phyloP scores from a whole-genome alignment of 2,797 vertebrate genomes.

The Geotrypetes seraphini region DNA sequence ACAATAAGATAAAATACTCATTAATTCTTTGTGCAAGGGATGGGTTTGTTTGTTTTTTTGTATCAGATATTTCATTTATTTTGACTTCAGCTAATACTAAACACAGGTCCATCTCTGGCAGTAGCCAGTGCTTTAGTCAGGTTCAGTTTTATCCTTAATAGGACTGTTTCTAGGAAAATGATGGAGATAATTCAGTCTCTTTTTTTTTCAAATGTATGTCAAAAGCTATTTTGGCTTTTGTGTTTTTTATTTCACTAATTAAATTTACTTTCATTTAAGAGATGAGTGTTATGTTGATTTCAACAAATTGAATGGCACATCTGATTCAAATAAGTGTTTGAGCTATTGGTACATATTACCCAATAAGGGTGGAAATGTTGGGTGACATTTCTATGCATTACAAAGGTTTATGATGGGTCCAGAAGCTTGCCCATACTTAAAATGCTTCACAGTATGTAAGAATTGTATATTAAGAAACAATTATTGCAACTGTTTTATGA shows the following conservation, averaged over 20 bases:
- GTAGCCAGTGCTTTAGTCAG: conserved; percentile 3
- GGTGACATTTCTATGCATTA: not conserved
- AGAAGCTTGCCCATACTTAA: not conserved
- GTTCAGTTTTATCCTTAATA: conserved; percentile 2
- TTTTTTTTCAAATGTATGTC: not conserved
- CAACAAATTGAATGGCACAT: conserved; percentile 3
- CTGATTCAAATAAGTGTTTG: not conserved
- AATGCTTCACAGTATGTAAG: not conserved
- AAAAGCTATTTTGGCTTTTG: not conserved
- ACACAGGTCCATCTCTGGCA: not conserved
- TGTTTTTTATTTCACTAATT: not conserved
- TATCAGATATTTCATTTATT: not conserved
- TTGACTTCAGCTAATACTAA: not conserved
- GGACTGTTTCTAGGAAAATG: not conserved
- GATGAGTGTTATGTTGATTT: conserved; percentile 4
- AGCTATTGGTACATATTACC: not conserved
- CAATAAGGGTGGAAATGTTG: not conserved
- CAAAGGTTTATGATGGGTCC: not conserved
- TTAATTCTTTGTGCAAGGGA: not conserved
- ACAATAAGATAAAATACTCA: too few species aligned
- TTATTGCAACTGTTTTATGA: not conserved
- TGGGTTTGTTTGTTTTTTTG: too few species aligned
- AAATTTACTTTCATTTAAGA: not conserved
- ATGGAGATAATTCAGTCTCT: not conserved
- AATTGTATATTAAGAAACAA: not conserved